Base-by-base conservation (phyloP, 2,888 invertebrate species). In the Sialis lutaria region DNA sequence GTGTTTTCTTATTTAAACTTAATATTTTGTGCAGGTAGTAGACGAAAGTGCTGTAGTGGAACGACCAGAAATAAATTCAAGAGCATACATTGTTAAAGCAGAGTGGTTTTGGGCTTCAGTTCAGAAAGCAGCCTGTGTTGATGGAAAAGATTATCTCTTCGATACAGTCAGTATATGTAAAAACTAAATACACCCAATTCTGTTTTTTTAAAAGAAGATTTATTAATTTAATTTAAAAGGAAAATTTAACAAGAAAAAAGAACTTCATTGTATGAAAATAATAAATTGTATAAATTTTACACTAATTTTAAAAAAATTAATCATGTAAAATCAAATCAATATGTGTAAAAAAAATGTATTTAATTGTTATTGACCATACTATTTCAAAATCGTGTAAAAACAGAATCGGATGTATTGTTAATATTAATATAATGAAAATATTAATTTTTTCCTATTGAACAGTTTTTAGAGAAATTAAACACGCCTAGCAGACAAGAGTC, bases 61-160 rank as follows among this genome's bases (percentile, higher is more conserved):
- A 58, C 57, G 60, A 47, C 76, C 80, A 48, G 77, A 79, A 50
- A 69, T 65, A 45, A 67, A 75, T 51, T 59, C 65, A 10, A 75
- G 76, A 55, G 81, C 83, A 32, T 80, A 82, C 61, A 73, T 90
- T 52, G 82, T 91, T 47, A 89, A 87, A 66, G 86, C 86, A 6
- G 90, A 95, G 70, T 96, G 96, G 96, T 96, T 96, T 68, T 97
- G 96, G 96, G 89, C 88, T 37, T 92, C 93, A 43, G 89, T 96
- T 51, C 95, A 95, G 68, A 91, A 95, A 71, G 91, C 92, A 58
- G 87, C 86, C 53, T 85, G 88, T 57, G 89, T 91, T 51, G 85
- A 87, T 59, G 96, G 95, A 64, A 79, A 81, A 60, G 83, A 92
- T 55, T 92, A 92, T 67, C 72, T 82, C 12, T 89, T 88, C 60